Evolutionary conservation across 1,140 invertebrate genomes (phyloP).

Genomic region (Anoplolepis gracilipes): DNA sequence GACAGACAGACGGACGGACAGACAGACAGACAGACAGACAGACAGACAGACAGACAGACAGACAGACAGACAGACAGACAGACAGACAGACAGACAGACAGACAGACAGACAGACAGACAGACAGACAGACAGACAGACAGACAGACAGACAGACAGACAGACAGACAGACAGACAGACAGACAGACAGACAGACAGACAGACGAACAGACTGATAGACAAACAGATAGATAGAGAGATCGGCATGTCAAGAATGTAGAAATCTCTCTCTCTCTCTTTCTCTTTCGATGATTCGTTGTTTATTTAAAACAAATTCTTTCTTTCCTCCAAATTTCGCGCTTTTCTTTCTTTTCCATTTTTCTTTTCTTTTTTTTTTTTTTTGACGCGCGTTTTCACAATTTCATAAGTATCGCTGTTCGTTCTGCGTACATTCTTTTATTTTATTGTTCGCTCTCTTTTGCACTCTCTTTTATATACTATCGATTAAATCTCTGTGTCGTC

Average conservation of each 20-base stretch:
- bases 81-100: constrained; percentile 67
- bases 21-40: constrained; percentile 64
- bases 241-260: constrained; percentile 72
- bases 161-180: constrained; percentile 66
- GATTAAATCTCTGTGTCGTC: constrained; percentile 23
- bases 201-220: constrained; percentile 71
- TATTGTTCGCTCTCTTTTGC: constrained; percentile 22
- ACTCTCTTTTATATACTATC: not conserved
- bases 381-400: constrained; percentile 37
- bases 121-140: constrained; percentile 66
- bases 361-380: no score
- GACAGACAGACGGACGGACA: constrained; percentile 67
- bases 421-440: constrained; percentile 31
- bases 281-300: constrained; percentile 84
- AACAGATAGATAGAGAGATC: constrained; percentile 76
- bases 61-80: constrained; percentile 63
- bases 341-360: not conserved
- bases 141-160: constrained; percentile 66
- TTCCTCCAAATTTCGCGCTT: constrained; percentile 4
- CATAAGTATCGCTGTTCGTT: constrained; percentile 42
- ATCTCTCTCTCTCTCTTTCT: constrained; percentile 31
- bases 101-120: constrained; percentile 68
- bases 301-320: constrained; percentile 80
- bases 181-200: constrained; percentile 66
- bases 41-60: constrained; percentile 70